Evolutionary conservation across 2,113 vertebrate species (phyloP).

Genomic region (Proteles cristata): DNA sequence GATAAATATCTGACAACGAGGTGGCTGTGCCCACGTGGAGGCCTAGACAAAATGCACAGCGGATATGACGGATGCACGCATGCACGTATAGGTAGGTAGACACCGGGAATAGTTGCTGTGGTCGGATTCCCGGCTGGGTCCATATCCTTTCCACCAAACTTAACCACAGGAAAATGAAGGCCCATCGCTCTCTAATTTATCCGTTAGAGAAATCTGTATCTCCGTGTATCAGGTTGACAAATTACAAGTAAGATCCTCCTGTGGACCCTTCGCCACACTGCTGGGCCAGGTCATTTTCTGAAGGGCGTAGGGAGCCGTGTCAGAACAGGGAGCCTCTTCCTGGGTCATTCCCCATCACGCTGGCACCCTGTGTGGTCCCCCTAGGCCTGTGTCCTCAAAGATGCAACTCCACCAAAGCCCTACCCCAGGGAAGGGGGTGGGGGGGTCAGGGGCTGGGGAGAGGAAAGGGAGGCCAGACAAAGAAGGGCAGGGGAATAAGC

Average conservation of each 20-base stretch:
- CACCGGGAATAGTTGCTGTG: background rate
- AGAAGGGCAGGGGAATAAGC: background rate
- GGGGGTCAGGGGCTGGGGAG: background rate
- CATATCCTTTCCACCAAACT: background rate
- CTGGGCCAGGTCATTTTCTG: background rate
- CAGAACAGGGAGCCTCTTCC: background rate
- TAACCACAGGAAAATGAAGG: conserved; percentile 20
- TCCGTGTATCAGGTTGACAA: conserved; percentile 2
- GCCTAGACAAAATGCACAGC: too few relatives aligned
- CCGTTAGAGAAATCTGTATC: background rate
- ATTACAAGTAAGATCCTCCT: background rate
- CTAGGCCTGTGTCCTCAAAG: background rate
- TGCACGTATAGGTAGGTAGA: fast-evolving
- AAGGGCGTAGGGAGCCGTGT: background rate
- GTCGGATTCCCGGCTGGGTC: background rate
- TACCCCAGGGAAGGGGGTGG: background rate
- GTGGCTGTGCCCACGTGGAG: background rate
- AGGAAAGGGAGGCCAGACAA: background rate
- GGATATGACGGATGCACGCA: background rate
- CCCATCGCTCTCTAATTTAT: background rate
- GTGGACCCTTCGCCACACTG: background rate
- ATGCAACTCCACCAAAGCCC: background rate
- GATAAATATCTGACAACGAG: background rate
- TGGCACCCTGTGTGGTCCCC: fast-evolving
- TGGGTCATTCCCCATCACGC: background rate